Conservation (phyloP, 2,113 vertebrate species). For the Apteryx mantelli region DNA sequence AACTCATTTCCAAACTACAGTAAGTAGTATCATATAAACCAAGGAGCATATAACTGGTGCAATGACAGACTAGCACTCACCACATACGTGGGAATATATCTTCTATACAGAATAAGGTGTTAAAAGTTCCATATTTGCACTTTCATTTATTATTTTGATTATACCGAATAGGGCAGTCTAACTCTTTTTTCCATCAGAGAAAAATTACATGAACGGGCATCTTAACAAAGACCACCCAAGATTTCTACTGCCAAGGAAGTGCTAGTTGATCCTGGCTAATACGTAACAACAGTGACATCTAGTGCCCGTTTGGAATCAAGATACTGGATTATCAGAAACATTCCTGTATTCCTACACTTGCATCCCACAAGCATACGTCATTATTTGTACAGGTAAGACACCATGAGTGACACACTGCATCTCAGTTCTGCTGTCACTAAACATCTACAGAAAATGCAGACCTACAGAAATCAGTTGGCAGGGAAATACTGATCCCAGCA, state of each 20-base stretch:
- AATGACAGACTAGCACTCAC: not conserved
- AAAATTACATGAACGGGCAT: not conserved
- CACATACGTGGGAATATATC: not conserved
- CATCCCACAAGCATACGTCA: not conserved
- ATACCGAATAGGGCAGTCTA: not conserved
- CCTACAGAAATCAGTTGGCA: not conserved
- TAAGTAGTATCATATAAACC: not conserved
- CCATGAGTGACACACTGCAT: not conserved
- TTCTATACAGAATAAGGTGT: not conserved
- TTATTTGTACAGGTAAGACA: not conserved
- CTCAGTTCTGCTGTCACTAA: not conserved
- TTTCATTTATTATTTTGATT: not conserved
- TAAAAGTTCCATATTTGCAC: not conserved
- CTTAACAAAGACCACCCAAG: constrained; percentile 17
- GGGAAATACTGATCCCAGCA: not conserved
- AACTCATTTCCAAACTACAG: not conserved
- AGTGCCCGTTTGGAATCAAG: not conserved
- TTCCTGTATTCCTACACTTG: accelerated
- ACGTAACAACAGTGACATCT: constrained; percentile 54
- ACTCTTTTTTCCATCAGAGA: not conserved
- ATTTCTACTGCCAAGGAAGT: not conserved
- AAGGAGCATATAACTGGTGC: not conserved
- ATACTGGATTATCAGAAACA: not conserved
- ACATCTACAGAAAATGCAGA: not conserved
- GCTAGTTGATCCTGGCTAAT: not conserved